Evolutionary conservation across 2,113 vertebrate genomes (phyloP), one percentile per base, ranked within the genome.

Genomic region (Thomomys bottae): DNA sequence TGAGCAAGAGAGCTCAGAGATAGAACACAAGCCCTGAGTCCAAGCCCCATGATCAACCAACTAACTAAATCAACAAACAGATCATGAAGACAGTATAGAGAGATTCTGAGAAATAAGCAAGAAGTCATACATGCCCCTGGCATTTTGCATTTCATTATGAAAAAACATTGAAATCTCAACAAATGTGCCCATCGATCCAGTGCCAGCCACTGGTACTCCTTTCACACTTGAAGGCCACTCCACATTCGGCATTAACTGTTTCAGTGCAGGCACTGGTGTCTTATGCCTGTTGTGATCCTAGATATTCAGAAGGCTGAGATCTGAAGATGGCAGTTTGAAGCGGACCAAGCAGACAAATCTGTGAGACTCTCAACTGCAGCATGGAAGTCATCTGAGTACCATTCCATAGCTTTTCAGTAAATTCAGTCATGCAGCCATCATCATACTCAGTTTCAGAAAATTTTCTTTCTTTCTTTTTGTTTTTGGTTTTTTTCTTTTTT

Each of bases 141-240:
- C 3, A 66, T 59, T 75, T 94, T 84, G 70, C 17, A 80, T 91
- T 88, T 88, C 36, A 73, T 45, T 88, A 32, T 63, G 68, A 76
- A 84, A 78, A 86, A 66, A 42, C 23, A 21, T 75, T 72, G 18
- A 67, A 63, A 84, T 89, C 32, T 89, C 61, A 82, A 26, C 17
- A 42, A 34, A 71, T n/a, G 20, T 18, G 49, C 15, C 49, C 49
- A 54, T 54, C 12, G 15, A 54, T 54, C 49, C 49, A 54, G 14
- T 1, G 14, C 49, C 49, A 54, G 49, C 49, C 49, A 54, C 14
- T 17, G 49, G 14, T 4, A 17, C 49, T 54, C 49, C 49, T 54
- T 4, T 17, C 49, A 54, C 18, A 3, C 49, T 54, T 78, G 63
- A 76, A 86, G 45, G 32, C 42, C 79, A 54, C 63, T 59, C 49